Evolutionary conservation across 53 echinoderm and acorn worm species (phyloP).

Genomic region (Holothuria scabra): DNA sequence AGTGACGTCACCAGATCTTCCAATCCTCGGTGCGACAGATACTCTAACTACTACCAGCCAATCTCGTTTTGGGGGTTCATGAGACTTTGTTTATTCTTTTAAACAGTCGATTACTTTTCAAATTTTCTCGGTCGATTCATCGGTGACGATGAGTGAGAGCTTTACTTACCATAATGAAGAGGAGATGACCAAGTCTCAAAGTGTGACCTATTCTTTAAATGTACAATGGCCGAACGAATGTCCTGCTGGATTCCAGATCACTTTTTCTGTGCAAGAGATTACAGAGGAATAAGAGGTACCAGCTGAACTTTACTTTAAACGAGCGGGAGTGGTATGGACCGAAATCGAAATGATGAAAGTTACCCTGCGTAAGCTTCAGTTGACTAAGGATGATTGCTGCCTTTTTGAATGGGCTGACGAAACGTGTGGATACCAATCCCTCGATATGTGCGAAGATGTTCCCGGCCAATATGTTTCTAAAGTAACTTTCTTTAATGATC

Average conservation of each 20-base stretch:
- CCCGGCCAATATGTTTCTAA: too few relatives aligned
- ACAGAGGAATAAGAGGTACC: not conserved
- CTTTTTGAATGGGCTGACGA: not conserved
- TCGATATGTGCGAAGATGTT: not conserved
- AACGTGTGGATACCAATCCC: not conserved
- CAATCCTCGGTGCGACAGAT: not conserved
- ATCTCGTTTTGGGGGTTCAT: not conserved
- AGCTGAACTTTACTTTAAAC: not conserved
- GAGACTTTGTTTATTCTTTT: conserved; percentile 11
- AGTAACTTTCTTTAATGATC: too few relatives aligned
- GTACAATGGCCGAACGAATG: conserved; percentile 14
- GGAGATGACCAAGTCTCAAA: conserved; percentile 2
- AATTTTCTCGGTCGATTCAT: not conserved
- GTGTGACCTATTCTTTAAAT: not conserved
- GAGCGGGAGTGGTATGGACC: not conserved
- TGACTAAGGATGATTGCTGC: conserved; percentile 8
- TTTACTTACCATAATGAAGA: conserved; percentile 24
- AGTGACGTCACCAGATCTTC: not conserved
- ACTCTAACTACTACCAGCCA: not conserved
- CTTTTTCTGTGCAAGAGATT: not conserved
- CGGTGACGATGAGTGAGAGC: conserved; percentile 9
- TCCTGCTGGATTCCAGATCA: conserved; percentile 2
- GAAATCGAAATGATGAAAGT: not conserved
- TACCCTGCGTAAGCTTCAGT: not conserved
- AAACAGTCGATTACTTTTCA: not conserved